Conservation (phyloP, 2,113 vertebrate genomes). For the Prinia subflava region DNA sequence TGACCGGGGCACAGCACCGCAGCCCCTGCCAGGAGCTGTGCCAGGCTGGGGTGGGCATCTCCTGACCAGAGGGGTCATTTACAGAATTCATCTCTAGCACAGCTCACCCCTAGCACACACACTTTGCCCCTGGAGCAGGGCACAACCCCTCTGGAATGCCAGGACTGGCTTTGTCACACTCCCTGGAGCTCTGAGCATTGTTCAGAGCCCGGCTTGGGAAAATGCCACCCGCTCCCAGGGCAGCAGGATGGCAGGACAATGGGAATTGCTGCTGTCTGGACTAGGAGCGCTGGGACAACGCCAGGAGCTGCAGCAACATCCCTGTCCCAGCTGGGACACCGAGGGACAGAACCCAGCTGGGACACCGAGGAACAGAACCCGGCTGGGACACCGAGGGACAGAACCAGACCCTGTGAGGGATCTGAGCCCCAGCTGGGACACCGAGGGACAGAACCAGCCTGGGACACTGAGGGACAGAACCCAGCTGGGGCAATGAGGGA, state of each 20-base stretch:
- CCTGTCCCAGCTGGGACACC: not conserved
- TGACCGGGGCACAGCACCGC: not conserved
- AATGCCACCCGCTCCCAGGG: not conserved
- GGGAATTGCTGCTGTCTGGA: not conserved
- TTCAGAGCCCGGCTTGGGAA: not conserved
- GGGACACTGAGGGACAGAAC: not conserved
- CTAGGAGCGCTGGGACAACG: accelerated
- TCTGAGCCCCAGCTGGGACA: too few relatives aligned
- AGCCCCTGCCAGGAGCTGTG: not conserved
- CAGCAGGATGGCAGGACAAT: not conserved
- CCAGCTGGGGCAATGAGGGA: not conserved
- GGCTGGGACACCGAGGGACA: too few relatives aligned
- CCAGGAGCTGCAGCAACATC: not conserved
- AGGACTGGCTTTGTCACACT: accelerated
- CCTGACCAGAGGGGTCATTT: not conserved
- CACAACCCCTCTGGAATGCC: not conserved
- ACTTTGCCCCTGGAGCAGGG: not conserved
- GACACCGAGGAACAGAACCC: too few relatives aligned
- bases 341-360: not conserved
- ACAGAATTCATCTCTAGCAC: too few relatives aligned
- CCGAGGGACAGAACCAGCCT: not conserved
- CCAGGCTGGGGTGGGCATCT: not conserved
- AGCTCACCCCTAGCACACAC: too few relatives aligned
- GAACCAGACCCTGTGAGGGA: too few relatives aligned
- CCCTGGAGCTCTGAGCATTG: not conserved